Evolutionary conservation across 2,888 invertebrate species (phyloP), one percentile per base, ranked within the genome.

Genomic region (Malachius bipustulatus): DNA sequence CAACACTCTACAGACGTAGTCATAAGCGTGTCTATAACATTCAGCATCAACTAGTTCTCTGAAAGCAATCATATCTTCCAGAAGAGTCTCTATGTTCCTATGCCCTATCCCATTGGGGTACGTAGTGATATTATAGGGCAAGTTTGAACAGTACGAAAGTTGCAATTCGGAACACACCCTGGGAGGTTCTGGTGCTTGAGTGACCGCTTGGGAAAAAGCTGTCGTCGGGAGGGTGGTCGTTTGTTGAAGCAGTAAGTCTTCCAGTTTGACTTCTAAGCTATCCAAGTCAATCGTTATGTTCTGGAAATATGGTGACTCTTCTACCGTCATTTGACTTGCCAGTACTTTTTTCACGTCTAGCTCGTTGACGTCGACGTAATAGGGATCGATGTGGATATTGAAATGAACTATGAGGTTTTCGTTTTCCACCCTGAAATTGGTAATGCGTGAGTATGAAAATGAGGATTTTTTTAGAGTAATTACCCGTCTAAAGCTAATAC

Each of bases 1-100:
- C 30, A 90, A 64, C 41, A 87, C 69, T 52, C 83, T 81, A 52
- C 91, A 91, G 4, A 91, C 76, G 54, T 90, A 89, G 52, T 91
- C 88, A 63, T 84, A 85, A 1, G 90, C 87, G 47, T 84, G 71
- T 43, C 80, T 71, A 50, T 85, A 89, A 58, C 91, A 91, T 61
- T 90, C 89, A 1, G 85, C 85, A 56, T 90, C 90, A 4, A 90
- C 78, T n/a, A 90, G 64, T 57, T 83, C 87, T 40, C 84, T 75
- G 55, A 83, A 88, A 0, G 82, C 72, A 30, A 88, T 85, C 12
- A 89, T 71, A 56, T 89, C 82, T 26, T 76, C 71, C 44, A 71
- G 63, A 3, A 89, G 73, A 27, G 80, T 79, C 14, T 73, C 70
- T 4, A 65, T 52, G 14, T 53, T 62, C 31, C 62, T 60, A 48